Evolutionary conservation across 2,113 vertebrate genomes (phyloP).

Genomic region (Taurulus bubalis): DNA sequence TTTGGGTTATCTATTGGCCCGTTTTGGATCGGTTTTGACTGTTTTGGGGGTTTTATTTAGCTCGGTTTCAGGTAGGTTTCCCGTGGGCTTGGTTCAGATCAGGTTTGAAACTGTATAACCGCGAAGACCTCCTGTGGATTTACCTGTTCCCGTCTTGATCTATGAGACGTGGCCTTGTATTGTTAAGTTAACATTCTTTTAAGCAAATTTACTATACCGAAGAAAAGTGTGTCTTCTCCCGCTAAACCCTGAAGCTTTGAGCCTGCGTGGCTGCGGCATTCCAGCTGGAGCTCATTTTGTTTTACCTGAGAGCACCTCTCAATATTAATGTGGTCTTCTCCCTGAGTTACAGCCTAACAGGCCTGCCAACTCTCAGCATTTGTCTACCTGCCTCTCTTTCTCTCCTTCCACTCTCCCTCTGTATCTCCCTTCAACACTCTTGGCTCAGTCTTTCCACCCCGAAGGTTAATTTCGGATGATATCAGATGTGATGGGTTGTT

Average conservation of each 20-base stretch:
- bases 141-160: not conserved
- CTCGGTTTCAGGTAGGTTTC: not conserved
- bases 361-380: conserved; percentile 68
- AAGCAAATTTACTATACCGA: not conserved
- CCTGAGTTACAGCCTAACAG: conserved; percentile 72
- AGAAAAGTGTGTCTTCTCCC: conserved; percentile 22
- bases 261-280: conserved; percentile 24
- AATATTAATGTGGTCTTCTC: conserved; percentile 78
- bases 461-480: conserved; percentile 79
- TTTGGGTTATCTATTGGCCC: too few relatives aligned
- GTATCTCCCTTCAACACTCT: conserved; percentile 54
- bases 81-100: conserved; percentile 5
- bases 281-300: conserved; percentile 75
- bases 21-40: not conserved
- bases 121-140: not conserved
- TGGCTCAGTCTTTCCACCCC: conserved; percentile 62
- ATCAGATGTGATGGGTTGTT: conserved; percentile 72
- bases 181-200: not conserved
- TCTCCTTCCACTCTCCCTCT: conserved; percentile 20
- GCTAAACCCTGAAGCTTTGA: conserved; percentile 18
- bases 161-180: not conserved
- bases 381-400: conserved; percentile 59
- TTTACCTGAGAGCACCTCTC: conserved; percentile 79
- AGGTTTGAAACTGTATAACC: not conserved
- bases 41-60: not conserved